phyloP scores from a whole-genome alignment of 2,797 vertebrate genomes.

The Cephalopachus bancanus region DNA sequence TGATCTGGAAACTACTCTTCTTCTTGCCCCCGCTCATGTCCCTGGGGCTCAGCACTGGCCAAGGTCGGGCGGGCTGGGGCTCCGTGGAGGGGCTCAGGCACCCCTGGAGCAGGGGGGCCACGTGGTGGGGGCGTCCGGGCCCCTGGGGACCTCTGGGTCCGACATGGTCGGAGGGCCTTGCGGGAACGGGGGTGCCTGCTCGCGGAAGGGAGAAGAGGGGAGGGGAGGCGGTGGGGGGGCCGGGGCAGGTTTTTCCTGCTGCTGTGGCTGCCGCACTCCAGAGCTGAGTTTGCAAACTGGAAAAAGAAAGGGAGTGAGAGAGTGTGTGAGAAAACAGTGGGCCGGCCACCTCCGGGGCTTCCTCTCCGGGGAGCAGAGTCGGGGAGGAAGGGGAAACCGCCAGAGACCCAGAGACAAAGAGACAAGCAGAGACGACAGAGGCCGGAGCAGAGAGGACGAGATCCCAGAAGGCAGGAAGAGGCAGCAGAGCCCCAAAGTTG shows the following conservation, averaged over 20 bases:
- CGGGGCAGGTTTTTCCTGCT: slow-evolving; percentile 84
- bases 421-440: slow-evolving; percentile 58
- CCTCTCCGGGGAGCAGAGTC: slow-evolving; percentile 73
- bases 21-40: slow-evolving; percentile 92
- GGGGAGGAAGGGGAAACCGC: slow-evolving; percentile 77
- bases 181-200: slow-evolving; percentile 69
- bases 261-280: slow-evolving; percentile 78
- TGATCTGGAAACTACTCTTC: slow-evolving; percentile 95
- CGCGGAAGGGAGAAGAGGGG: slow-evolving; percentile 41
- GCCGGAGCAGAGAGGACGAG: background rate
- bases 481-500: slow-evolving; percentile 59
- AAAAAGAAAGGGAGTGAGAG: slow-evolving; percentile 49
- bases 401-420: slow-evolving; percentile 77
- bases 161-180: slow-evolving; percentile 78
- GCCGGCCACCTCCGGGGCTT: slow-evolving; percentile 78
- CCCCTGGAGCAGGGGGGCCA: slow-evolving; percentile 84
- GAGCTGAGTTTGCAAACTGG: slow-evolving; percentile 85
- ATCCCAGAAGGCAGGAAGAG: slow-evolving; percentile 27
- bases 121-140: slow-evolving; percentile 79
- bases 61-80: slow-evolving; percentile 28
- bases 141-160: slow-evolving; percentile 81
- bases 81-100: slow-evolving; percentile 75
- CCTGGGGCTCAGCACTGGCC: slow-evolving; percentile 61
- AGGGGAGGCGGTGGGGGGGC: slow-evolving; percentile 51
- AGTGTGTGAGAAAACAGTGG: slow-evolving; percentile 38